Percentiles rank a stretch among this genome's conserved stretches.
Conservation (phyloP, 2,888 invertebrate genomes). For the Pomacea canaliculata region DNA sequence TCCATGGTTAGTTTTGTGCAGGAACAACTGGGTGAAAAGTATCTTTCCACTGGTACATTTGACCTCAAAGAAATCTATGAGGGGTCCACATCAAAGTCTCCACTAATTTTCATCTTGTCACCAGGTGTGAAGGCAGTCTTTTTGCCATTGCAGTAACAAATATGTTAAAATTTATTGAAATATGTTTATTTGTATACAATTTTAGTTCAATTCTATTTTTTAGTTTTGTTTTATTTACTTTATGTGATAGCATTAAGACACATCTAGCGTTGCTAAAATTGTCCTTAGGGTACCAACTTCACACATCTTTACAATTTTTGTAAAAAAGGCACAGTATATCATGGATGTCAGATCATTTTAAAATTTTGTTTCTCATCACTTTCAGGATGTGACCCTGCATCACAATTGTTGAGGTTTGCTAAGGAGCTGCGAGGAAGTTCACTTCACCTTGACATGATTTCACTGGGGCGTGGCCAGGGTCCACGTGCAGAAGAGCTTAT, state of each 20-base stretch:
- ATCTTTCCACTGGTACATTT: conserved; percentile 62
- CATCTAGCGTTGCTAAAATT: too few relatives aligned
- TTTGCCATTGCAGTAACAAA: too few relatives aligned
- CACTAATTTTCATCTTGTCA: conserved; percentile 68
- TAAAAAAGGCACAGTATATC: too few relatives aligned
- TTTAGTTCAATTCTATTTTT: too few relatives aligned
- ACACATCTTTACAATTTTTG: too few relatives aligned
- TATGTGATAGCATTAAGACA: too few relatives aligned
- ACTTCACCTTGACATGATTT: conserved; percentile 69
- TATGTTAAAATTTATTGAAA: too few relatives aligned
- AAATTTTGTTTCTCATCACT: not conserved
- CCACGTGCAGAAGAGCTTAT: conserved; percentile 70
- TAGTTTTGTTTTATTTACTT: too few relatives aligned
- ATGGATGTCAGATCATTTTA: too few relatives aligned
- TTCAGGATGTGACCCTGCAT: conserved; percentile 67
- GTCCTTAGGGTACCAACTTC: too few relatives aligned
- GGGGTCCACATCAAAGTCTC: conserved; percentile 64
- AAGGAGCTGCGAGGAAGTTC: conserved; percentile 66
- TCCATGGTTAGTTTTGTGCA: conserved; percentile 60
- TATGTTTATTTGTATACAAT: too few relatives aligned
- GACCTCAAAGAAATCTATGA: conserved; percentile 67
- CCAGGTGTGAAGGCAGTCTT: conserved; percentile 54
- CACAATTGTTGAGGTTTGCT: conserved; percentile 66
- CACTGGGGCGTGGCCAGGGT: conserved; percentile 69
- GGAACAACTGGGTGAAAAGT: conserved; percentile 61